These are phyloP conservation scores for Axinella damicornis DNA, from an alignment of 37 sponge, comb jelly and placozoan species.

Conservation along the genomic window DNA sequence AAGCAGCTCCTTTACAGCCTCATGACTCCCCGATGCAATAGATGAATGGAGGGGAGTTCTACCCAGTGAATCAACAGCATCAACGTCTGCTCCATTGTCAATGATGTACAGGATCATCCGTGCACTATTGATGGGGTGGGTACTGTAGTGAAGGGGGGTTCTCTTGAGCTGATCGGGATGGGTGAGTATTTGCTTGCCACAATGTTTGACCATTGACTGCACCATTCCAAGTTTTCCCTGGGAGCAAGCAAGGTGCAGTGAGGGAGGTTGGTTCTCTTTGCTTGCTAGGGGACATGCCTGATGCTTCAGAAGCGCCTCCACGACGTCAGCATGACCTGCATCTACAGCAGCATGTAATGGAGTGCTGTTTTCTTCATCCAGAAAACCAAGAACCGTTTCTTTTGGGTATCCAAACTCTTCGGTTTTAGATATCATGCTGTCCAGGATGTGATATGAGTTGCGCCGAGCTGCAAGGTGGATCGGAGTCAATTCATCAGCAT, in stretches of 20 bases:
- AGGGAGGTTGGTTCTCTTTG: slow-evolving; percentile 67
- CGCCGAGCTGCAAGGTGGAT: slow-evolving; percentile 77
- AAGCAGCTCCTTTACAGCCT: slow-evolving; percentile 47
- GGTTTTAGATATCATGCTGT: slow-evolving; percentile 47
- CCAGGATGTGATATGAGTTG: slow-evolving; percentile 64
- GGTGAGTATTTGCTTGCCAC: slow-evolving; percentile 26
- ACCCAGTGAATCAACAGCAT: slow-evolving; percentile 58
- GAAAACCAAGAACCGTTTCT: slow-evolving; percentile 58
- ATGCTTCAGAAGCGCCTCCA: slow-evolving; percentile 72
- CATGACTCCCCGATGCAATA: slow-evolving; percentile 29
- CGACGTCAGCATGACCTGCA: slow-evolving; percentile 75
- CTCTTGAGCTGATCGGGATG: slow-evolving; percentile 24
- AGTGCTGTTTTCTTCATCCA: slow-evolving; percentile 88
- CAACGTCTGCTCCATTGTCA: slow-evolving; percentile 38
- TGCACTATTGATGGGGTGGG: slow-evolving; percentile 30
- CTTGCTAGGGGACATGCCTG: slow-evolving; percentile 50
- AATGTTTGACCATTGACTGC: slow-evolving; percentile 46
- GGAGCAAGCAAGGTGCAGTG: slow-evolving; percentile 77
- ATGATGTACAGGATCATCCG: slow-evolving; percentile 54
- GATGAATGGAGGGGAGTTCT: slow-evolving; percentile 75
- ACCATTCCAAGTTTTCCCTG: slow-evolving; percentile 73
- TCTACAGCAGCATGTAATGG: slow-evolving; percentile 89
- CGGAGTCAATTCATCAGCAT: slow-evolving; percentile 76
- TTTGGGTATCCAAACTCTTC: slow-evolving; percentile 59
- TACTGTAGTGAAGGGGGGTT: slow-evolving; percentile 60